Percentiles rank a stretch among this genome's conserved stretches.
These are phyloP conservation scores for Cassiopea xamachana DNA, from an alignment of 30 jellyfish, hydroid and myxozoan genomes.

Conservation along the genomic window DNA sequence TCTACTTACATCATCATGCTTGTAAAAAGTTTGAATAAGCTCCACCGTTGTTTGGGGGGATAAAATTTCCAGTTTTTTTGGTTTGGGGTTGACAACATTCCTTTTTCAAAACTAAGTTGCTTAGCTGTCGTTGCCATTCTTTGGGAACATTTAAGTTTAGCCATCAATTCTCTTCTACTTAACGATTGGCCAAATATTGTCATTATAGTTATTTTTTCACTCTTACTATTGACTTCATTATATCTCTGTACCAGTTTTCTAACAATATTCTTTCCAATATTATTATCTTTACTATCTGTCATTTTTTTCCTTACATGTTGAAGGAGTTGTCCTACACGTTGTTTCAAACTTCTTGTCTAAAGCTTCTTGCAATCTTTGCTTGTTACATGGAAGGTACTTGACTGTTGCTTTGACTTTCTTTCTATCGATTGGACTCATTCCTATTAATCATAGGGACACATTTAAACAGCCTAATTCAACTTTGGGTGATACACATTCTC, in stretches of 20 bases:
- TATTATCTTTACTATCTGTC: neutral
- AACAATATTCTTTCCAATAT: neutral
- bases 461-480: neutral
- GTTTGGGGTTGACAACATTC: slow-evolving; percentile 57
- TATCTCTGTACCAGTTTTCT: neutral
- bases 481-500: neutral
- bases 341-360: neutral
- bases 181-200: slow-evolving; percentile 39
- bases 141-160: slow-evolving; percentile 22
- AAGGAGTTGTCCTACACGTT: neutral
- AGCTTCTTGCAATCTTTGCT: neutral
- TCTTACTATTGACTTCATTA: slow-evolving; percentile 1
- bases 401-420: neutral
- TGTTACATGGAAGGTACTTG: neutral
- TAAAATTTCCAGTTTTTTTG: slow-evolving; percentile 20
- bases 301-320: neutral
- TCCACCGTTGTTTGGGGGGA: neutral
- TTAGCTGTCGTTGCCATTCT: slow-evolving; percentile 57
- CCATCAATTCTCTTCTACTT: slow-evolving; percentile 48
- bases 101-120: slow-evolving; percentile 59
- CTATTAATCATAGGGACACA: neutral
- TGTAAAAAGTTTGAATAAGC: neutral
- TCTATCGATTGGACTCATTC: neutral
- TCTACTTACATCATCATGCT: slow-evolving; percentile 39
- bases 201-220: slow-evolving; percentile 36